Base-by-base conservation (phyloP, 2,888 invertebrate genomes). In the Parelbella ahira region DNA sequence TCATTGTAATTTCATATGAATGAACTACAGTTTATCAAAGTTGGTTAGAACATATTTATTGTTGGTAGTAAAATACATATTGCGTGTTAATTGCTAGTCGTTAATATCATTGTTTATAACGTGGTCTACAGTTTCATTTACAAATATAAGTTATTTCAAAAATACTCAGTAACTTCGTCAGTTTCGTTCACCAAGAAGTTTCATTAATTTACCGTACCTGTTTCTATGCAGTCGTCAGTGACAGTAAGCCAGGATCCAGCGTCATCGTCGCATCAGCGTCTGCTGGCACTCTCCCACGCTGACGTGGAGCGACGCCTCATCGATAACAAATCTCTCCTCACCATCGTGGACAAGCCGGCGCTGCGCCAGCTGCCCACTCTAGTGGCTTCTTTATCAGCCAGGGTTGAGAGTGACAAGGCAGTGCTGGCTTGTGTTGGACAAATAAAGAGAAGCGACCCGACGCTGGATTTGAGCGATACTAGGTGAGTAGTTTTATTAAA, bases 381-480 rank as follows among this genome's bases (percentile, higher is more conserved):
- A 46, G 89, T 91, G 23, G 88, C 91, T 24, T 89, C 91, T 51
- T 86, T 97, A 23, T 91, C 93, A 29, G 90, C 93, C 11, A 89
- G 97, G 49, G 96, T 97, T 28, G 95, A 97, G 70, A 94, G 93
- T 65, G 97, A 97, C 83, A 97, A 97, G 75, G 95, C 96, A 43
- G 95, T 95, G 37, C 81, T 97, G 47, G 90, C 91, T 20, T 91
- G 91, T 53, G 90, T 92, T 21, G 92, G 92, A 0, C 92, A 92
- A 63, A 88, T 93, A 34, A 92, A 91, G 64, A 83, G 89, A 46
- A 88, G 91, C 34, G 91, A 92, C 42, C 88, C 90, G 0, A 69
- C 80, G 0, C 76, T 92, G 58, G 90, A 92, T 2, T 84, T 91
- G 41, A 89, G 91, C 36, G 93, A 90, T 53, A 80, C 82, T 3